Conservation (phyloP, 2,888 invertebrate species). For the Euspilapteryx auroguttella region DNA sequence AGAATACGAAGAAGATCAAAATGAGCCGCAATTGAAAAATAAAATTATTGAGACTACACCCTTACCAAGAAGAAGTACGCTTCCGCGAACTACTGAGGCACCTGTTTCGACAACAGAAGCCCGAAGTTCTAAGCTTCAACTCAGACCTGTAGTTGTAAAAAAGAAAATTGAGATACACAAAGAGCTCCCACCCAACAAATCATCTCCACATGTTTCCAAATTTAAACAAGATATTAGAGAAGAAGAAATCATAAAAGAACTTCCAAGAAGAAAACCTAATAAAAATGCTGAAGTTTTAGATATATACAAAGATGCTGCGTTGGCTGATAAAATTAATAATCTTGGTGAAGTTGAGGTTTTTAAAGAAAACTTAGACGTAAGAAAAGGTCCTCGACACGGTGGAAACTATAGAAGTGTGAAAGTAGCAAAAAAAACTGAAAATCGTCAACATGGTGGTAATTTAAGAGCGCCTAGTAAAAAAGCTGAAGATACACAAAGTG, state of each 20-base stretch:
- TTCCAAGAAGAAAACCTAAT: slow-evolving; percentile 19
- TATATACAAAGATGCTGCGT: slow-evolving; percentile 38
- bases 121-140: slow-evolving; percentile 14
- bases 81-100: slow-evolving; percentile 29
- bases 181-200: slow-evolving; percentile 31
- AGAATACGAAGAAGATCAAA: slow-evolving; percentile 9
- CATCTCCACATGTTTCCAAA: slow-evolving; percentile 31
- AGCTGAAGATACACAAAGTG: slow-evolving; percentile 27
- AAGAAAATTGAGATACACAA: slow-evolving; percentile 45
- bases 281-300: slow-evolving; percentile 29
- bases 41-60: slow-evolving; percentile 19
- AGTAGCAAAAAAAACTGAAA: slow-evolving; percentile 11
- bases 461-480: slow-evolving; percentile 15
- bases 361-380: slow-evolving; percentile 26
- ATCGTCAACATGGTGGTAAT: slow-evolving; percentile 8
- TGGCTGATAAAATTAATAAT: slow-evolving; percentile 42
- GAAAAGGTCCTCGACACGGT: slow-evolving; percentile 37
- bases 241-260: slow-evolving; percentile 42
- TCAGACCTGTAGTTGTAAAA: slow-evolving; percentile 25
- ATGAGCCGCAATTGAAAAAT: slow-evolving; percentile 7
- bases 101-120: slow-evolving; percentile 23
- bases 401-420: slow-evolving; percentile 40
- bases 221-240: slow-evolving; percentile 46
- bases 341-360: slow-evolving; percentile 46
- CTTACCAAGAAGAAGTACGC: slow-evolving; percentile 29